Evolutionary conservation across 2,797 vertebrate genomes (phyloP), one percentile per base, ranked within the genome.

Genomic region (Rousettus madagascariensis): DNA sequence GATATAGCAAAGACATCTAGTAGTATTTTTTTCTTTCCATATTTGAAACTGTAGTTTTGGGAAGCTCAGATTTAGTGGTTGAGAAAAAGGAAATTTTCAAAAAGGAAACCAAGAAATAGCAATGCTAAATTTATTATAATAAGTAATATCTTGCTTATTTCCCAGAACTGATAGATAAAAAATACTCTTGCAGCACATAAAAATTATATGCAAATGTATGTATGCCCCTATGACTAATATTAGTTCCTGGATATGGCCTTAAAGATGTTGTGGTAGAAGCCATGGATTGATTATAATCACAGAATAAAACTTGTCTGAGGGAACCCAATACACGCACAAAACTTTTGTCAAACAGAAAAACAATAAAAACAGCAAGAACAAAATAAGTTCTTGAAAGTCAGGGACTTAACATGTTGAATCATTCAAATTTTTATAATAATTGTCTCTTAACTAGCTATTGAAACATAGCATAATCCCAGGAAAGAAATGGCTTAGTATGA

Each of bases 11-110:
- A 71, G 61, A 90, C 22, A 82, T 20, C 61, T 92, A 83, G 11
- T 66, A 89, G 41, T 26, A n/a, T 59, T 77, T 17, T 77, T 69
- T 84, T 83, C 24, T 53, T 49, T 71, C 61, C 79, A 17, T 71
- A 43, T 88, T 88, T 90, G 38, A 75, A 93, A 53, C 33, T 94
- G 65, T 68, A 46, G 6, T 80, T 74, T 66, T 53, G 55, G 30
- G 59, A 90, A 92, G 65, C n/a, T 89, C 65, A 66, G 55, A 88
- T 96, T 72, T 92, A 90, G 83, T 49, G 43, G 28, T 55, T 91
- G 63, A 92, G 46, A 59, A 43, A 82, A 93, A 75, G 38, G 53
- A 80, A 57, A 55, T 94, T 90, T 79, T 77, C 24, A 90, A 84
- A 90, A 55, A 78, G 16, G 59, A 91, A 79, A 63, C 71, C 46